Conservation (phyloP, 2,888 invertebrate genomes). For the Mimumesa dahlbomi region DNA sequence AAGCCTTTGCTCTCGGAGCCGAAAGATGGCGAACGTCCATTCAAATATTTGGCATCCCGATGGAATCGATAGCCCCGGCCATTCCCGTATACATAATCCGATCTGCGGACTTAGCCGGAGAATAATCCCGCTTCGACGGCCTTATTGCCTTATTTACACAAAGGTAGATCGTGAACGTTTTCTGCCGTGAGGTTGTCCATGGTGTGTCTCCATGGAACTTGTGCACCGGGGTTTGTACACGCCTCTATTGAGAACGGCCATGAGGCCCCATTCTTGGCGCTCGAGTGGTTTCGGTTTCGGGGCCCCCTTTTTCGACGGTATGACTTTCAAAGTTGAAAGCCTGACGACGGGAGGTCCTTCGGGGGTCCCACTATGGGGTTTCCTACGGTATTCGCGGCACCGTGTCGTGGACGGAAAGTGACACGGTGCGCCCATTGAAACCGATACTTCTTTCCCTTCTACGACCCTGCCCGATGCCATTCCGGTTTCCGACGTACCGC, state of each 20-base stretch:
- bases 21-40: slow-evolving; percentile 4
- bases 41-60: slow-evolving; percentile 25
- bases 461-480: slow-evolving; percentile 25
- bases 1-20: neutral
- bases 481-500: slow-evolving; percentile 15
- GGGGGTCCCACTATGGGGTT: slow-evolving; percentile 58
- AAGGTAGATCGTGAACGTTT: slow-evolving; percentile 48
- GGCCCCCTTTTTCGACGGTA: slow-evolving; percentile 58
- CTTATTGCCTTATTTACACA: slow-evolving; percentile 68
- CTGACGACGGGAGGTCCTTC: slow-evolving; percentile 73
- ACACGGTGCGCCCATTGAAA: slow-evolving; percentile 73
- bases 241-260: slow-evolving; percentile 61
- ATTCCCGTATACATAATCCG: slow-evolving; percentile 56
- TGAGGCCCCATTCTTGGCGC: slow-evolving; percentile 65
- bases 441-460: slow-evolving; percentile 68
- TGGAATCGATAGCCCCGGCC: slow-evolving; percentile 14
- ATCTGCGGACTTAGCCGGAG: slow-evolving; percentile 54
- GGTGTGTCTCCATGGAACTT: no score
- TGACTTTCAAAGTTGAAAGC: slow-evolving; percentile 76
- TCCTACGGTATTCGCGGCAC: slow-evolving; percentile 59
- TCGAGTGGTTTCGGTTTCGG: slow-evolving; percentile 74
- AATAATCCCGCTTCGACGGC: slow-evolving; percentile 49
- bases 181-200: slow-evolving; percentile 14
- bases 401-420: slow-evolving; percentile 66
- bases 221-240: slow-evolving; percentile 55